Base-by-base conservation (phyloP, 1,140 invertebrate genomes). In the Drosophila serrata region DNA sequence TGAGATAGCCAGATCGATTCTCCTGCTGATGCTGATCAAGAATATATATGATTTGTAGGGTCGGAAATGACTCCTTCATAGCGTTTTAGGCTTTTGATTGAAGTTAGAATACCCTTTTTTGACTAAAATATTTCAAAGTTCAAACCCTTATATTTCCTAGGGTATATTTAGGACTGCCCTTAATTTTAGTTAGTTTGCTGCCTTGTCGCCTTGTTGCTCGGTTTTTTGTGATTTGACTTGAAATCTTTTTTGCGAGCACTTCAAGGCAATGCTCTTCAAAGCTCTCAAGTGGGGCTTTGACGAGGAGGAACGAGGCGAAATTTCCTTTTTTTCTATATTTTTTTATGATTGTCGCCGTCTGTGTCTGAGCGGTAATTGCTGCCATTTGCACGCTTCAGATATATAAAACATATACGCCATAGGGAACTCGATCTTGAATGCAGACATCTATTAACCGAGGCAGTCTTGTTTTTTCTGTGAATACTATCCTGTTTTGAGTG, bases 291-390 rank as follows among this genome's bases (percentile, higher is more conserved):
- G 57, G 57, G 35, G 45, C 65, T 69, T 69, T 43, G 33, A 31
- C 43, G 15, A 37, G 19, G 6, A 49, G 33, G 40, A 37, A 37
- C 19, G 55, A 13, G 37, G 15, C 12, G 40, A 15, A 45, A 40
- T 42, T 57, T 51, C 24, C 27, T 3, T 1, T 51, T 3, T 1
- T 51, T 31, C 17, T 53, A 4, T n/a, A n/a, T n/a, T 5, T 2
- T 35, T 15, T 55, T 75, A 67, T 65, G 73, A 76, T 76, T 76
- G 72, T 76, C 74, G 73, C 60, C 73, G 46, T 72, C 58, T 73
- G 56, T 77, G 75, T 58, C 53, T 57, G 37, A 48, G 56, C 60
- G 48, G 80, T 87, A 88, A 88, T 87, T 80, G 79, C 82, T 80
- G 72, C 60, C 80, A 75, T 86, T 87, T 75, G 80, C 57, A 78